Base-by-base conservation (phyloP, 2,113 vertebrate genomes). In the Melanostigma gelatinosum region DNA sequence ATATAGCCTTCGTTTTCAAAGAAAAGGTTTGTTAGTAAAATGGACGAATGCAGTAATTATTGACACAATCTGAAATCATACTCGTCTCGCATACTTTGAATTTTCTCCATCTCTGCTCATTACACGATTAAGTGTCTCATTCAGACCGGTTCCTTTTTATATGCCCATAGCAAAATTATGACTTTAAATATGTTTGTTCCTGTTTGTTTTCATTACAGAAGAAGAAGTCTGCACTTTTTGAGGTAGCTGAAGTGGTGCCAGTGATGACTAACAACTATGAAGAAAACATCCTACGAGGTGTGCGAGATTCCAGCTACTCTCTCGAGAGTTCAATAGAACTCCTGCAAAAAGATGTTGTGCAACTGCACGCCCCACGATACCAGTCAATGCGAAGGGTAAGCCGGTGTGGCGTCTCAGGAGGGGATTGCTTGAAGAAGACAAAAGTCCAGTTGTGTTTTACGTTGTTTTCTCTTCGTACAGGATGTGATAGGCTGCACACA, bases 221-320 rank as follows among this genome's bases (percentile, higher is more conserved):
- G 94, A 99, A 99, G 92, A 99, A 98, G 95, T 97, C 98, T 77
- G 98, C 98, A 65, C 97, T 99, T 92, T 99, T 99, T 93, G 98
- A 99, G 95, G 98, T 99, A 93, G 97, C 97, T 95, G 98, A 99
- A 95, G 98, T 99, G 94, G 96, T 99, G 94, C 97, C 98, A 87
- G 98, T 99, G 93, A 99, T 99, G 98, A 99, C 98, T 89, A 99
- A 99, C 95, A 99, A 99, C 95, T 99, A 99, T 86, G 98, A 99
- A 96, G 98, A 99, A 95, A 98, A 98, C 95, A 99, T 99, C 92
- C 93, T 99, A 92, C 96, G 96, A 95, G 98, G 98, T 90, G 98
- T 98, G 94, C 97, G 96, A 89, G 96, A 98, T 93, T 97, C 97
- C 94, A 97, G 95, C 96, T 99, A 99, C 95, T 97, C 98, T 85